These are phyloP conservation scores for Rhabdomys pumilio DNA, from an alignment of 2,797 vertebrate species.

Conservation along the genomic window DNA sequence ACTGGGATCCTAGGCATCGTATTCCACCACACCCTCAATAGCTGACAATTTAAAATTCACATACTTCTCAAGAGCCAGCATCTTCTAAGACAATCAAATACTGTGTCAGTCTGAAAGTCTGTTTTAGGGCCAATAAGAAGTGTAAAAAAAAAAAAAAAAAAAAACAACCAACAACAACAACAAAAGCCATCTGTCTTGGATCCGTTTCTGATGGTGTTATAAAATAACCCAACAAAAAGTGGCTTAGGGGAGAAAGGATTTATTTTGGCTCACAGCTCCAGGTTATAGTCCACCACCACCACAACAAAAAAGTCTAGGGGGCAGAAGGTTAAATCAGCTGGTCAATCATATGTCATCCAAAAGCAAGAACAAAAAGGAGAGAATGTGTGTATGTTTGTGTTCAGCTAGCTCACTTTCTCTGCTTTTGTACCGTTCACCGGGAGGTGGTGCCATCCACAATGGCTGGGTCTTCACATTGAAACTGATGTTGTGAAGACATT, in stretches of 20 bases:
- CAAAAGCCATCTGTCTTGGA: background rate
- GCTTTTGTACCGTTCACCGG: background rate
- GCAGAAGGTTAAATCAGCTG: background rate
- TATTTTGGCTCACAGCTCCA: background rate
- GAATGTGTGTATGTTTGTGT: background rate
- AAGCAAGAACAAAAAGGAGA: background rate
- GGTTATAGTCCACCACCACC: background rate
- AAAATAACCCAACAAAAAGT: background rate
- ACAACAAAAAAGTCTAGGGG: background rate
- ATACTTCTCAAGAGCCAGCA: background rate
- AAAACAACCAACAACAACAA: no score
- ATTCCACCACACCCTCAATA: background rate
- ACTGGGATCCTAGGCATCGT: background rate
- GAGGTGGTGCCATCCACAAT: background rate
- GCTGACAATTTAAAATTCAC: background rate
- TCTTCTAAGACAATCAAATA: background rate
- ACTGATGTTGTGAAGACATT: background rate
- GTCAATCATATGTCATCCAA: background rate
- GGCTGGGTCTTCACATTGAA: background rate
- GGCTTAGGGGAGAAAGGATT: background rate
- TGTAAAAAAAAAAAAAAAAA: rapidly evolving
- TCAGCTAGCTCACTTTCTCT: background rate
- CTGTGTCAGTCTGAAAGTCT: background rate
- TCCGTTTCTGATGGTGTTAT: background rate
- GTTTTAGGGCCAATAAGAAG: background rate